Evolutionary conservation across 1,140 invertebrate species (phyloP), one percentile per base, ranked within the genome.

Genomic region (Trichogramma pretiosum): DNA sequence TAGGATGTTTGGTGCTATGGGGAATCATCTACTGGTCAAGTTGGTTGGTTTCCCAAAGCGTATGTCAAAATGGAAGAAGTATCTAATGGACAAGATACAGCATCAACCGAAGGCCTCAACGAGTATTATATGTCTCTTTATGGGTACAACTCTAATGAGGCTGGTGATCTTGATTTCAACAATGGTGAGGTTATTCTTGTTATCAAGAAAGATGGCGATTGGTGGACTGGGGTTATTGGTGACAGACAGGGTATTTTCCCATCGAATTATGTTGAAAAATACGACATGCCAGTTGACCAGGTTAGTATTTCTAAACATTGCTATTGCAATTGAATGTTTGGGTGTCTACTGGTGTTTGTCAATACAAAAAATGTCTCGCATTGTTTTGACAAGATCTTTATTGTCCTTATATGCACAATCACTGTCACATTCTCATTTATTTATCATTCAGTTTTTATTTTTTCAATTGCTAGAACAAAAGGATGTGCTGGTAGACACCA

Each of bases 151-250:
- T 97, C 94, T 0, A 70, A 77, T 10, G 95, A 98, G 69, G 73
- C 83, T 0, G 93, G 91, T 8, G 96, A 99, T 74, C 73, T 99
- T 24, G 84, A 75, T 36, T 97, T 99, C 65, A 83, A 87, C 56
- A 86, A 85, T 45, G 93, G 93, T 1, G 94, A 98, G 67, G 76
- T 87, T 46, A 87, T 99, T 43, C 73, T 82, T 50, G 91, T 96
- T 1, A 78, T 80, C 4, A 84, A 93, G 54, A 84, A 88, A 54
- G 91, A 96, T 53, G 93, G 92, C 5, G 93, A 98, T 63, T 98
- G 95, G 95, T 98, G 95, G 95, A 96, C 93, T 9, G 96, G 96
- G 28, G 80, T 78, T 39, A 83, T 95, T 56, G 89, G 81, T 32
- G 82, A 82, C 30, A 81, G 82, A 52, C 80, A 76, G 11, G 96